Percentiles rank a stretch among this genome's conserved stretches.
These are phyloP conservation scores for Acronicta leporina DNA, from an alignment of 2,888 invertebrate genomes.

Conservation along the genomic window DNA sequence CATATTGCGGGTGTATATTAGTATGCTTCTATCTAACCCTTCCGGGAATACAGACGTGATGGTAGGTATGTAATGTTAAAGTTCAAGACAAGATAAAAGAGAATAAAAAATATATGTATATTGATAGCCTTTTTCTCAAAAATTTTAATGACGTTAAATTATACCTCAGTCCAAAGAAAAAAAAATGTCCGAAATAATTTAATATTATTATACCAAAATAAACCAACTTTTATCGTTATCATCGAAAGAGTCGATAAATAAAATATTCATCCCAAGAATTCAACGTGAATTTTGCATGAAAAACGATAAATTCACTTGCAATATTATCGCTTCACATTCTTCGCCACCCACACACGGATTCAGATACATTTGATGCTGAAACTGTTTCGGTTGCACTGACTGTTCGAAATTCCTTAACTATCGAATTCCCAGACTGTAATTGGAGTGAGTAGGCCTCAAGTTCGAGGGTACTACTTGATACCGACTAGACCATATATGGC, in stretches of 20 bases:
- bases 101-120: no score
- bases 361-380: slow-evolving; percentile 23
- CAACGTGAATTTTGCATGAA: slow-evolving; percentile 17
- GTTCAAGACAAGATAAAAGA: no score
- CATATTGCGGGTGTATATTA: no score
- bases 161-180: no score
- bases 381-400: slow-evolving; percentile 14
- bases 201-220: neutral
- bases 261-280: slow-evolving; percentile 5
- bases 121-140: no score
- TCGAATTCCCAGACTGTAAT: slow-evolving; percentile 49
- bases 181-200: no score
- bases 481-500: slow-evolving; percentile 47
- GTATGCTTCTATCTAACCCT: no score
- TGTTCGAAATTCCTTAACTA: slow-evolving; percentile 42
- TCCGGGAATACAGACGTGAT: no score
- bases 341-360: slow-evolving; percentile 43
- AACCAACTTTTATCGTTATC: neutral
- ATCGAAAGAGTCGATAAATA: slow-evolving; percentile 2
- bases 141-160: no score
- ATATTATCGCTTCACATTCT: slow-evolving; percentile 42
- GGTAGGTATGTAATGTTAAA: no score
- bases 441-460: slow-evolving; percentile 52
- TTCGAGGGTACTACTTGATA: slow-evolving; percentile 52
- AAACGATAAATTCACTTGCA: slow-evolving; percentile 29